Evolutionary conservation across 2,888 invertebrate species (phyloP).

Genomic region (Physocephala rufipes): DNA sequence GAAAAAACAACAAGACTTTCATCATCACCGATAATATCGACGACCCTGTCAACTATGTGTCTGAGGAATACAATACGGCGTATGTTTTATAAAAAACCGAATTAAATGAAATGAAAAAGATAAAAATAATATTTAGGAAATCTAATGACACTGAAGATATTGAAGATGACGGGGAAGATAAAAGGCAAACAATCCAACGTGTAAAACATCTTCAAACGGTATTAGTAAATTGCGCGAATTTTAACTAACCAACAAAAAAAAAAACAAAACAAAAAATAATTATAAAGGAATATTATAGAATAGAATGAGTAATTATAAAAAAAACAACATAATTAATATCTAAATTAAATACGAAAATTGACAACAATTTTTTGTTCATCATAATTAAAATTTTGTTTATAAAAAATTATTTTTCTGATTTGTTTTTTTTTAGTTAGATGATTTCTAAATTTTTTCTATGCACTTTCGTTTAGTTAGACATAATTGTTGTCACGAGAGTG

Average conservation of each 20-base stretch:
- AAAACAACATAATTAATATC: not conserved
- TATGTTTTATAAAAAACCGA: constrained; percentile 54
- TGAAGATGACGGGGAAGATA: not conserved
- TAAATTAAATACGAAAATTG: not conserved
- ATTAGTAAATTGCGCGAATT: not conserved
- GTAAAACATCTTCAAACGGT: not conserved
- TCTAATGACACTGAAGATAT: constrained; percentile 44
- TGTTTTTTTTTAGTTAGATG: not conserved
- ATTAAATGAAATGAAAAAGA: constrained; percentile 52
- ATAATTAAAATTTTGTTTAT: constrained; percentile 3
- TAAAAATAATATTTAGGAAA: constrained; percentile 44
- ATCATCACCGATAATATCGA: constrained; percentile 43
- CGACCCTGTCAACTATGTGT: constrained; percentile 50
- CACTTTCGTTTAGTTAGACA: too few species aligned
- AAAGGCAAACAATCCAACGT: not conserved
- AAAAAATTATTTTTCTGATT: constrained; percentile 18
- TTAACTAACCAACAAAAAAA: constrained; percentile 10
- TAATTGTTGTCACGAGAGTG: too few species aligned
- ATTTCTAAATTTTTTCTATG: too few species aligned
- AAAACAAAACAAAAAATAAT: not conserved
- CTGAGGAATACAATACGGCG: constrained; percentile 61
- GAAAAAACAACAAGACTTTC: constrained; percentile 36
- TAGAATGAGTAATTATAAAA: not conserved
- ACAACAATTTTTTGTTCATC: constrained; percentile 10
- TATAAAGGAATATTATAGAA: not conserved